These are phyloP conservation scores for Drosophila koepferae DNA, from an alignment of 2,888 invertebrate genomes.

Conservation along the genomic window DNA sequence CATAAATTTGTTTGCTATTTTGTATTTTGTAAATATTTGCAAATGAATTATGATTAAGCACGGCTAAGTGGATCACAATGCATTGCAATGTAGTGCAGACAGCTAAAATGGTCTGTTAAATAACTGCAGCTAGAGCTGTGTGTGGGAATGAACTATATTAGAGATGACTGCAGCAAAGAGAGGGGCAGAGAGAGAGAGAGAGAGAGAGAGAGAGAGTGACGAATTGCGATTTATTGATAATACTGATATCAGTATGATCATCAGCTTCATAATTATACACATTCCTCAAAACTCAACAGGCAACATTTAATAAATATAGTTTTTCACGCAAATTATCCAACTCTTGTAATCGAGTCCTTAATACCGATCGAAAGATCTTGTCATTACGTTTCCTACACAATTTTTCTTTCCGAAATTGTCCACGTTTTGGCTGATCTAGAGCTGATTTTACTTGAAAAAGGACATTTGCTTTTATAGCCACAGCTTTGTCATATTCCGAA, in stretches of 20 bases:
- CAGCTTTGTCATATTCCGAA: background rate
- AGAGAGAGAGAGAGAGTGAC: too few relatives aligned
- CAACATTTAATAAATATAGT: too few relatives aligned
- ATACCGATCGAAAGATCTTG: too few relatives aligned
- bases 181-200: too few relatives aligned
- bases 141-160: background rate
- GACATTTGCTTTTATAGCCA: background rate
- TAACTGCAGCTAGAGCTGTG: background rate
- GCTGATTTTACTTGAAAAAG: background rate
- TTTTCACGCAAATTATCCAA: too few relatives aligned
- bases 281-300: too few relatives aligned
- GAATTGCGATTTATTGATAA: too few relatives aligned
- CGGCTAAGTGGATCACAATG: slow-evolving; percentile 5
- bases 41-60: slow-evolving; percentile 32
- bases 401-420: background rate
- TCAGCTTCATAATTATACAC: too few relatives aligned
- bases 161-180: background rate
- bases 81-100: slow-evolving; percentile 12
- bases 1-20: slow-evolving; percentile 49
- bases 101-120: background rate
- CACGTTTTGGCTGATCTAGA: background rate
- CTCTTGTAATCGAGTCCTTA: too few relatives aligned
- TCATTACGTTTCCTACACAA: background rate
- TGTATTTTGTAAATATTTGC: slow-evolving; percentile 39
- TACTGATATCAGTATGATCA: too few relatives aligned